Percentiles rank a stretch among this genome's conserved stretches.
These are phyloP conservation scores for Myripristis jacobus DNA, from an alignment of 2,797 vertebrate genomes.

Conservation along the genomic window DNA sequence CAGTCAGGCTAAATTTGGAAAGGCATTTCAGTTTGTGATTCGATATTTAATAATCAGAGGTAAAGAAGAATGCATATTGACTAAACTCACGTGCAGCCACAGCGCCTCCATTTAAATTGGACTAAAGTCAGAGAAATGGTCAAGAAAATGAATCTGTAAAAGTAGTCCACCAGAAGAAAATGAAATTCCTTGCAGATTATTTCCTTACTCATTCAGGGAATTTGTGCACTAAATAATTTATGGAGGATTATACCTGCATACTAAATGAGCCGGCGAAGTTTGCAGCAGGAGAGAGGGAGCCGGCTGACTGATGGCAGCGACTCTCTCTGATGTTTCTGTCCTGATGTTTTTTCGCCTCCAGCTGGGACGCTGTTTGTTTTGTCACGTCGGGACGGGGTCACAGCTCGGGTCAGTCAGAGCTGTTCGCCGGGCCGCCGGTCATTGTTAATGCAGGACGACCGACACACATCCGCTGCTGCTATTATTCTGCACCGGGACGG, in stretches of 20 bases:
- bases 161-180: no score
- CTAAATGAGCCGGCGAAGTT: not conserved
- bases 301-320: not conserved
- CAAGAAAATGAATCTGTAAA: no score
- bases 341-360: not conserved
- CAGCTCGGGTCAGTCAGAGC: slow-evolving; percentile 8
- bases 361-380: not conserved
- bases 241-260: not conserved
- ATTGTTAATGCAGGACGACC: slow-evolving; percentile 38
- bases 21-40: no score
- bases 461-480: slow-evolving; percentile 18
- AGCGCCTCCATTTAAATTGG: no score
- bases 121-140: no score
- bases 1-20: no score
- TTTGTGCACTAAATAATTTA: slow-evolving; percentile 24
- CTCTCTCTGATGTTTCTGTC: not conserved
- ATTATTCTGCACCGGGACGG: slow-evolving; percentile 15
- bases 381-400: slow-evolving; percentile 15
- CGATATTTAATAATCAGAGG: no score
- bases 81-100: no score
- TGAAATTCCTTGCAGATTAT: not conserved
- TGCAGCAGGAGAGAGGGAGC: not conserved
- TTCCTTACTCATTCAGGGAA: no score
- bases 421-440: not conserved
- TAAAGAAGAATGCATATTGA: no score